Evolutionary conservation across 2,888 invertebrate species (phyloP), one percentile per base, ranked within the genome.

Genomic region (Xestia xanthographa): DNA sequence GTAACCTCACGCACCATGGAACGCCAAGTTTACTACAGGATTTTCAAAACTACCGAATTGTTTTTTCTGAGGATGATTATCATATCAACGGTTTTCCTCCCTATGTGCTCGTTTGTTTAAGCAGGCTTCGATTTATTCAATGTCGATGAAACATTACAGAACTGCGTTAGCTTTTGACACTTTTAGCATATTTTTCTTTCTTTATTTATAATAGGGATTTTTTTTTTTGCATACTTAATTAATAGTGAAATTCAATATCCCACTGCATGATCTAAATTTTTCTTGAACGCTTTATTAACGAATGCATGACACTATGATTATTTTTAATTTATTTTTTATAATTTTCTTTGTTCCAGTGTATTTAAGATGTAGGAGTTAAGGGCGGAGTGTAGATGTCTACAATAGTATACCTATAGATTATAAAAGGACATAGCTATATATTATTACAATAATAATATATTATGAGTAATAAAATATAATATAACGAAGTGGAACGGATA

Each of bases 371-470:
- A 95, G 92, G 94, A 92, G 94, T 90, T 95, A 96, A 95, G 94
- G 91, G 92, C 90, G 94, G 93, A 95, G 95, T 95, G 94, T 96
- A 96, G 96, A 96, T 95, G 95, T 95, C 96, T 94, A 93, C 96
- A 93, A 34, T 96, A 96, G 95, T 94, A 95, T 95, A 95, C 94
- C 93, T 95, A 95, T 96, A 96, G 95, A 92, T 95, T 95, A 93
- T 95, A 95, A 95, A 95, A 95, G 94, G 94, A 95, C 94, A 96
- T 95, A 96, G 95, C 92, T 96, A 95, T 96, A 95, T 96, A 96
- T 96, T 96, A 96, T 96, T 96, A 95, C 94, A 95, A 95, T 96
- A 96, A 96, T 96, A 96, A 95, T 96, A 96, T 96, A 95, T 96
- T 96, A 94, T 94, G 93, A 94, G 91, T 93, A 89, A 92, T 85